phyloP scores from a whole-genome alignment of 1,140 invertebrate genomes.

The Pogonomyrmex barbatus region DNA sequence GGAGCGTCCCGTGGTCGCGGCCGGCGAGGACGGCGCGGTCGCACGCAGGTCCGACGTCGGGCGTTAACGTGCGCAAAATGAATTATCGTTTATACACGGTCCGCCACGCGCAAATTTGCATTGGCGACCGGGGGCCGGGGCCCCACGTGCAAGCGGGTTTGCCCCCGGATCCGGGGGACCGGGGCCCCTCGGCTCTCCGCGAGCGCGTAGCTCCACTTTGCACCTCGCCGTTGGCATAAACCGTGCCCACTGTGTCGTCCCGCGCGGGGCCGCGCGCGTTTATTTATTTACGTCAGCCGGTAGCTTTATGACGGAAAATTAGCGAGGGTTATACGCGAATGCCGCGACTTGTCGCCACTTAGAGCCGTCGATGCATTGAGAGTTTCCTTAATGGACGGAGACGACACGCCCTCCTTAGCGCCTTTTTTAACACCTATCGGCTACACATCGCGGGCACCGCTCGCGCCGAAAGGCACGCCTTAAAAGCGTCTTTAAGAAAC shows the following conservation, averaged over 20 bases:
- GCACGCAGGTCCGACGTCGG: not conserved
- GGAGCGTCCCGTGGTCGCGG: slow-evolving; percentile 44
- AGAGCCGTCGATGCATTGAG: slow-evolving; percentile 79
- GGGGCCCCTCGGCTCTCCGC: not conserved
- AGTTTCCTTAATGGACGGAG: slow-evolving; percentile 75
- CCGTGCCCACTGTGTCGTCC: slow-evolving; percentile 72
- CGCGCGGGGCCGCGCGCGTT: slow-evolving; percentile 65
- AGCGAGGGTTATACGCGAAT: slow-evolving; percentile 79
- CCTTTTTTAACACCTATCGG: slow-evolving; percentile 82
- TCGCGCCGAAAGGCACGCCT: slow-evolving; percentile 69
- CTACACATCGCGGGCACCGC: slow-evolving; percentile 10
- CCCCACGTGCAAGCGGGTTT: slow-evolving; percentile 11
- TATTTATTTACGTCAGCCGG: slow-evolving; percentile 81
- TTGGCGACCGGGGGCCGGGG: slow-evolving; percentile 63
- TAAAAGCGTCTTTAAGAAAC: slow-evolving; percentile 57
- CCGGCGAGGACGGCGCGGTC: slow-evolving; percentile 50
- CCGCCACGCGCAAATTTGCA: slow-evolving; percentile 77
- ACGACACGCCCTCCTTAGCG: slow-evolving; percentile 83
- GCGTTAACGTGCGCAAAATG: slow-evolving; percentile 79
- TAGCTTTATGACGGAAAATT: slow-evolving; percentile 82
- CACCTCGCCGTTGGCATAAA: slow-evolving; percentile 77
- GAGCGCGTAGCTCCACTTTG: slow-evolving; percentile 77
- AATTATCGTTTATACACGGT: slow-evolving; percentile 80
- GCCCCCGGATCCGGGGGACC: not conserved
- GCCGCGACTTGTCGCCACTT: slow-evolving; percentile 78